Conservation (phyloP, 2,797 vertebrate species). For the Heteromormyrus szaboi region DNA sequence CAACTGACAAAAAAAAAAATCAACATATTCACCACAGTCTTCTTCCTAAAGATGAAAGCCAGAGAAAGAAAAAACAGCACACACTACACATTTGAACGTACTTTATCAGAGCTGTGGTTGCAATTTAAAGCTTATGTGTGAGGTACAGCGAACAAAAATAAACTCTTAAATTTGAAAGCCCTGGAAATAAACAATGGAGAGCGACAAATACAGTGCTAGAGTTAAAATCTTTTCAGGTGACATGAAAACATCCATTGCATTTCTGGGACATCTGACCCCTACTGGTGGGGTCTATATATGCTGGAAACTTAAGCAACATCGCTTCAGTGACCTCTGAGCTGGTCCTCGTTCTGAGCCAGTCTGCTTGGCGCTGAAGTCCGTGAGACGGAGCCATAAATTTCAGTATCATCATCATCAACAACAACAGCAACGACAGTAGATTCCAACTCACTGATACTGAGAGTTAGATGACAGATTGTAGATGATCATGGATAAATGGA, state of each 20-base stretch:
- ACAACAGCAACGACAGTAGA: conserved; percentile 18
- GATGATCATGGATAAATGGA: conserved; percentile 6
- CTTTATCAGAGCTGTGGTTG: conserved; percentile 21
- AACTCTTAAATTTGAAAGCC: conserved; percentile 16
- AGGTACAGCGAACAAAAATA: conserved; percentile 18
- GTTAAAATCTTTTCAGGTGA: conserved; percentile 10
- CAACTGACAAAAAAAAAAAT: neutral
- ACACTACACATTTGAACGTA: conserved; percentile 13
- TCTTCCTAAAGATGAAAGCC: neutral
- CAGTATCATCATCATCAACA: neutral
- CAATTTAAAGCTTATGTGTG: conserved; percentile 22
- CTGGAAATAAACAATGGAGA: conserved; percentile 17
- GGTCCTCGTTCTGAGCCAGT: neutral
- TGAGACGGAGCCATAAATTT: conserved; percentile 21
- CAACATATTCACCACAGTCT: neutral
- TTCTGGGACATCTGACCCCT: neutral
- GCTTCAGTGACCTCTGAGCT: neutral
- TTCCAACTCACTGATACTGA: conserved; percentile 19
- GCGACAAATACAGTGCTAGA: conserved; percentile 18
- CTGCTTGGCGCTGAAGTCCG: neutral
- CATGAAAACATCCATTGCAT: conserved; percentile 13
- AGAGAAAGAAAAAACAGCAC: neutral
- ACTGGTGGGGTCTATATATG: neutral
- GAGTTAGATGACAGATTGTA: conserved; percentile 15
- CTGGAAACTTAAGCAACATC: conserved; percentile 14